Evolutionary conservation across 2,888 invertebrate species (phyloP).

Genomic region (Timandra comae): DNA sequence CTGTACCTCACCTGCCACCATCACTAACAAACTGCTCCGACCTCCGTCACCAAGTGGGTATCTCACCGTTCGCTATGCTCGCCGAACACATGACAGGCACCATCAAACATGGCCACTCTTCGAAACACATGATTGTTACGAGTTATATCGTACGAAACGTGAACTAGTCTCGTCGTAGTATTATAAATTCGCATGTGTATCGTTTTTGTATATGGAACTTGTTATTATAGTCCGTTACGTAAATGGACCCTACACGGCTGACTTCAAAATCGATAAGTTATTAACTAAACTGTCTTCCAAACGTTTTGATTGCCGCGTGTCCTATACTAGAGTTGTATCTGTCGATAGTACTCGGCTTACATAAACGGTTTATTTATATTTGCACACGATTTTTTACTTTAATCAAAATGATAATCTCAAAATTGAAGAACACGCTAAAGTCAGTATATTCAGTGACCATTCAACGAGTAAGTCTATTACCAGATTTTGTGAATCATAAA

Average conservation of each 20-base stretch:
- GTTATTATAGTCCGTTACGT: slow-evolving; percentile 50
- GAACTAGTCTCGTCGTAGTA: slow-evolving; percentile 37
- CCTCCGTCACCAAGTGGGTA: slow-evolving; percentile 17
- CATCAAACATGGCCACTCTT: slow-evolving; percentile 49
- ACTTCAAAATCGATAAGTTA: slow-evolving; percentile 56
- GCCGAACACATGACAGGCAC: slow-evolving; percentile 28
- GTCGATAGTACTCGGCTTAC: too few relatives aligned
- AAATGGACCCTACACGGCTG: slow-evolving; percentile 38
- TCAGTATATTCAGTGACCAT: too few relatives aligned
- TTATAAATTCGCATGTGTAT: slow-evolving; percentile 14
- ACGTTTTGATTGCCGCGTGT: slow-evolving; percentile 4
- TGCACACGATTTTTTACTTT: too few relatives aligned
- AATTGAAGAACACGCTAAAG: too few relatives aligned
- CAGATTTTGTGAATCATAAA: not conserved
- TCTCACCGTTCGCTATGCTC: slow-evolving; percentile 37
- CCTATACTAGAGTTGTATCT: too few relatives aligned
- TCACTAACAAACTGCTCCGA: not conserved
- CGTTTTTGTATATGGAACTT: slow-evolving; percentile 12
- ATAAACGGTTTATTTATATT: too few relatives aligned
- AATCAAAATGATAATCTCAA: too few relatives aligned
- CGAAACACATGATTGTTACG: slow-evolving; percentile 59
- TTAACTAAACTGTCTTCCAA: slow-evolving; percentile 30
- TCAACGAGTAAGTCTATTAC: not conserved
- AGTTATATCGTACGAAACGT: too few relatives aligned
- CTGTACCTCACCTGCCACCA: not conserved